Evolutionary conservation across 2,113 vertebrate genomes (phyloP).

Genomic region (Phyllostomus discolor): DNA sequence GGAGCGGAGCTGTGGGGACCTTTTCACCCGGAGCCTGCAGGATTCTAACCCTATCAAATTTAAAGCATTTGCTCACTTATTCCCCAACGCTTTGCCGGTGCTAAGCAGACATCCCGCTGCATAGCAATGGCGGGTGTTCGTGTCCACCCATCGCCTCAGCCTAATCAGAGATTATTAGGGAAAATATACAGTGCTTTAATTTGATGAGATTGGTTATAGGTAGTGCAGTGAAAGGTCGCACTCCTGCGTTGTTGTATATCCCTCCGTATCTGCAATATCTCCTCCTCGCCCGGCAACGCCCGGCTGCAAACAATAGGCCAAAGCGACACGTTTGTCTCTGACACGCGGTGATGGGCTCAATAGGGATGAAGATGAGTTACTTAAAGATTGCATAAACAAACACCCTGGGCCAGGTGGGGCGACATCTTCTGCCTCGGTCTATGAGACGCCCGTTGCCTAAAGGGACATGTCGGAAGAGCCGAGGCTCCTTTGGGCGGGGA

Average conservation of each 20-base stretch:
- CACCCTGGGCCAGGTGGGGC: conserved; percentile 74
- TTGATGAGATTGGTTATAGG: conserved; percentile 99
- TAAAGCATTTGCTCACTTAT: conserved; percentile 99
- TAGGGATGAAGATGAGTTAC: conserved; percentile 84
- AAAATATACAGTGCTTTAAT: conserved; percentile 99
- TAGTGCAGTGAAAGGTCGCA: conserved; percentile 97
- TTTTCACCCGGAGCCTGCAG: conserved; percentile 96
- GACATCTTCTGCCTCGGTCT: conserved; percentile 25
- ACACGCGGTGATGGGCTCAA: conserved; percentile 80
- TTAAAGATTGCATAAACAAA: conserved; percentile 85
- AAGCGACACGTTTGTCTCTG: conserved; percentile 90
- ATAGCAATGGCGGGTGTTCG: conserved; percentile 96
- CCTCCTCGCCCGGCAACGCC: conserved; percentile 77
- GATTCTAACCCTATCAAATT: conserved; percentile 99
- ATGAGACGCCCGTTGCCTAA: background rate
- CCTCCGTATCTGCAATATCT: conserved; percentile 85
- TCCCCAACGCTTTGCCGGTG: conserved; percentile 95
- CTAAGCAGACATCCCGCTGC: conserved; percentile 97
- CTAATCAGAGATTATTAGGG: conserved; percentile 99
- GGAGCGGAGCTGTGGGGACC: conserved; percentile 96
- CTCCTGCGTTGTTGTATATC: conserved; percentile 95
- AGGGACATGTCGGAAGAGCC: conserved; percentile 5
- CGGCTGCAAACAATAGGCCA: conserved; percentile 95
- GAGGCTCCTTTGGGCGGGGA: conserved; percentile 13
- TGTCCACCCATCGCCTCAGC: conserved; percentile 95